Evolutionary conservation across 2,797 vertebrate genomes (phyloP), one percentile per base, ranked within the genome.

Genomic region (Anolis apletophallus): DNA sequence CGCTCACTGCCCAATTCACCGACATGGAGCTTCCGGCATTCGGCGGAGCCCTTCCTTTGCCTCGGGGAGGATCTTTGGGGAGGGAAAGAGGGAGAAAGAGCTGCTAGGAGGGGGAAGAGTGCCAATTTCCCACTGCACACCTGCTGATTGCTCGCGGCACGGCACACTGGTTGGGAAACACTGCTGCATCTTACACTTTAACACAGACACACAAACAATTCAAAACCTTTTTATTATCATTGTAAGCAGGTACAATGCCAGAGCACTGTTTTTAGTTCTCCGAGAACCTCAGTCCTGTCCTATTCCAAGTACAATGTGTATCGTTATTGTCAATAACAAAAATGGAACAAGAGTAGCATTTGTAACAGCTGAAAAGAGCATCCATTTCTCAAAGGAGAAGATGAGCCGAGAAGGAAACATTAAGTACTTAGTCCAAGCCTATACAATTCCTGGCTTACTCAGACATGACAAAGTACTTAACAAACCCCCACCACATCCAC

Each of bases 361-460:
- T 1, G 11, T 11, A n/a, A 54, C 11, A n/a, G 71, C 6, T 5
- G 0, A n/a, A 1, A 52, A 54, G n/a, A 17, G 29, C 10, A 61
- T 23, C 16, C 26, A 1, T 0, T 1, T 21, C 34, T 0, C 74
- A 54, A 26, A 61, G 59, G 34, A n/a, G 2, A 7, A 0, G 29
- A 13, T 0, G 4, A 34, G 9, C 0, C 0, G 19, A 57, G 21
- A 9, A 23, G 52, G 26, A 54, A 55, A 52, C 19, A 64, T 26
- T 2, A 32, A 40, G 34, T 19, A 55, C 32, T 50, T 55, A 50
- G 21, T 36, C 40, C 40, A 36, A 72, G 29, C 55, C 17, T 73
- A 67, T 9, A 36, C 12, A 19, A 34, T 59, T 64, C 72, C 40
- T n/a, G 78, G 29, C 40, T 52, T 29, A 84, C 16, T 4, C 59